Percentiles rank a stretch among this genome's conserved stretches.
phyloP scores from a whole-genome alignment of 1,140 invertebrate genomes.

The Leptinotarsa defecta region DNA sequence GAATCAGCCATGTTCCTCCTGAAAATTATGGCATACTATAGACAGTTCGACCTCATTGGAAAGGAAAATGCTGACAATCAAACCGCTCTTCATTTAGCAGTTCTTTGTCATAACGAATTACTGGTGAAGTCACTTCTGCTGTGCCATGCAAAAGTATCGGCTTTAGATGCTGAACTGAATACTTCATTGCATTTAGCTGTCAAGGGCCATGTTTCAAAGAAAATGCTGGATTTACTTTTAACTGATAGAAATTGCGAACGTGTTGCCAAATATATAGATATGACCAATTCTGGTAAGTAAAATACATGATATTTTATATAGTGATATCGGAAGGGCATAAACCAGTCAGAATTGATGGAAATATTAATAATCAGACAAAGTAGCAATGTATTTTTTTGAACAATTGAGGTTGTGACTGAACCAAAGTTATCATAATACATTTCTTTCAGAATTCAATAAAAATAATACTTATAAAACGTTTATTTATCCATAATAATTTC shows the following conservation, averaged over 20 bases:
- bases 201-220: constrained; percentile 46
- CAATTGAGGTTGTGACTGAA: too few species aligned
- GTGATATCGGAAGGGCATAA: too few species aligned
- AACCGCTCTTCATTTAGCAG: constrained; percentile 40
- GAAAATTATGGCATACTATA: constrained; percentile 36
- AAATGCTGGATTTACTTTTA: constrained; percentile 37
- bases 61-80: constrained; percentile 28
- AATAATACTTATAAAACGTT: too few species aligned
- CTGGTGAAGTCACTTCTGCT: constrained; percentile 51
- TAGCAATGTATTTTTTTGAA: too few species aligned
- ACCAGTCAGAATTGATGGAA: too few species aligned
- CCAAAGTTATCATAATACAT: too few species aligned
- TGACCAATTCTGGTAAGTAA: constrained; percentile 52
- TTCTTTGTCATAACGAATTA: constrained; percentile 44
- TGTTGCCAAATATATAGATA: constrained; percentile 44
- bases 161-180: constrained; percentile 57
- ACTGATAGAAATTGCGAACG: constrained; percentile 17
- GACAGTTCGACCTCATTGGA: constrained; percentile 37
- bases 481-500: too few species aligned
- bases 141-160: constrained; percentile 59
- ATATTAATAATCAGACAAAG: too few species aligned
- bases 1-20: constrained; percentile 39
- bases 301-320: too few species aligned
- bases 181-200: constrained; percentile 62
- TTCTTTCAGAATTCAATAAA: too few species aligned